Evolutionary conservation across 2,113 vertebrate genomes (phyloP), one percentile per base, ranked within the genome.

Genomic region (Rhipidura dahli): DNA sequence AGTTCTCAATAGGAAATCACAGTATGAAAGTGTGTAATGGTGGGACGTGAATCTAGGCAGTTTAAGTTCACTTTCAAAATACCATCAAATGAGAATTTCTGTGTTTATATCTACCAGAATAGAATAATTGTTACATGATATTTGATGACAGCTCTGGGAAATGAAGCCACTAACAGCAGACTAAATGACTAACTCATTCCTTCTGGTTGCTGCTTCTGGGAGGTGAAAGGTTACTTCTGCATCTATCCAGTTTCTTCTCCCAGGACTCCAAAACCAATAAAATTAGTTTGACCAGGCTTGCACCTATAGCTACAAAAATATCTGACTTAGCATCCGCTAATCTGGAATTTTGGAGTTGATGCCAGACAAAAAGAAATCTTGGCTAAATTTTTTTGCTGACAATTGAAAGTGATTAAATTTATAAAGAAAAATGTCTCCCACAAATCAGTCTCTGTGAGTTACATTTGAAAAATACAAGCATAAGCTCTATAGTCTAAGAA

Each of bases 111-210:
- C 75, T 94, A 94, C 82, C 93, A 96, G 95, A 94, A 96, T 66
- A 94, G 71, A 91, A 86, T 93, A 95, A 97, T 96, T 96, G 90
- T 97, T 97, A 94, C 39, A 71, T 89, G 95, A 96, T 96, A 97
- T 92, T 97, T 97, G 97, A 97, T 96, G 97, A 98, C 96, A 98
- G 97, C 56, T 93, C 71, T 80, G 90, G 92, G 94, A 98, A 97
- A 96, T 9, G 4, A 31, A 96, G 92, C 51, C 93, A 95, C 94
- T 73, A 95, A 72, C 61, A 91, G 78, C 50, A 97, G 92, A 91
- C 80, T 92, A 87, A 96, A 97, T 92, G 69, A 94, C 93, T 97
- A 97, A 97, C 92, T 86, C 80, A 94, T 96, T 98, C 97, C 94
- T 97, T 98, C 95, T 97, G 96, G 84, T 93, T 93, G 81, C 92